phyloP scores from a whole-genome alignment of 2,113 vertebrate species.

The Thymallus thymallus region DNA sequence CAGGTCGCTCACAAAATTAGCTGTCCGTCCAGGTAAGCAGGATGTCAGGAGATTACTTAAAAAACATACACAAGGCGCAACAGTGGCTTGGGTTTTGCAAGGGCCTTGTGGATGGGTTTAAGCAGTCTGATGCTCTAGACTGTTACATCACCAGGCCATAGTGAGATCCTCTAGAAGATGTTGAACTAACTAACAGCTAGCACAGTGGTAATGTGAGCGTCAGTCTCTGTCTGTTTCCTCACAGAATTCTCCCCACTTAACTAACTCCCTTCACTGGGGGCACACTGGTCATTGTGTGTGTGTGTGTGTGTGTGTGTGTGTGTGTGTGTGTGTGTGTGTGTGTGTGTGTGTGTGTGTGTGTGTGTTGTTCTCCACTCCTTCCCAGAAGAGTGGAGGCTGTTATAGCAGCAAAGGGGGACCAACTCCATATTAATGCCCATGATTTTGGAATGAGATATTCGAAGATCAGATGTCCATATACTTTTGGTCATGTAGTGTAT shows the following conservation, averaged over 20 bases:
- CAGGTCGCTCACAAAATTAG: no score
- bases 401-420: no score
- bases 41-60: no score
- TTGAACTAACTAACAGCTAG: background rate
- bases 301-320: background rate
- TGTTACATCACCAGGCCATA: no score
- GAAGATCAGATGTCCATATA: no score
- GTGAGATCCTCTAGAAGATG: background rate
- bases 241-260: conserved; percentile 49
- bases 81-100: conserved; percentile 53
- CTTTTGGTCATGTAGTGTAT: no score
- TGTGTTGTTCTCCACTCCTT: no score
- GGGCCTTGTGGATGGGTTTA: background rate
- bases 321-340: background rate
- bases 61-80: no score
- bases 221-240: no score
- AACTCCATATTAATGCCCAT: no score
- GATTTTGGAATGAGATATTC: no score
- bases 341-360: background rate
- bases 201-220: conserved; percentile 43
- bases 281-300: background rate
- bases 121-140: no score
- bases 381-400: background rate
- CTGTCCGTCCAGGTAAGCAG: background rate
- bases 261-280: conserved; percentile 43